These are phyloP conservation scores for Terrapene triunguis DNA, from an alignment of 2,113 vertebrate genomes.

Conservation along the genomic window DNA sequence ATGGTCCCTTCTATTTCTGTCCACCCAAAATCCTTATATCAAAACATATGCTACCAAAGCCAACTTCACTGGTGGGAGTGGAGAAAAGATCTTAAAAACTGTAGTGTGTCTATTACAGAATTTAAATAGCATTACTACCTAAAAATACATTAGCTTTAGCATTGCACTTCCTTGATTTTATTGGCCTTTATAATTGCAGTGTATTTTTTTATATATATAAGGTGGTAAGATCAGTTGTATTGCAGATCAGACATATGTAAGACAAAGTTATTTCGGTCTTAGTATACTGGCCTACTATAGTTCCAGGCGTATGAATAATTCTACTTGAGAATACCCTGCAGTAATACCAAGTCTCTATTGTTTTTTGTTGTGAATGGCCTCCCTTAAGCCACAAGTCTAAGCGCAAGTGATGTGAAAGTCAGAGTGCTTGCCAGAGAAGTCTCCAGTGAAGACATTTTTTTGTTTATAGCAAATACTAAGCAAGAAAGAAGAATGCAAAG, in stretches of 20 bases:
- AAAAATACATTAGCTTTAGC: background rate
- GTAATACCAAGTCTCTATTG: background rate
- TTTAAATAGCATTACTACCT: background rate
- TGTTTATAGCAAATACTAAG: background rate
- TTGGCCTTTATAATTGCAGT: background rate
- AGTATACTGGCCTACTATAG: fast-evolving
- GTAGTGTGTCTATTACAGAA: background rate
- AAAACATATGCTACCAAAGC: background rate
- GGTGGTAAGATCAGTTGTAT: background rate
- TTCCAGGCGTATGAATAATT: background rate
- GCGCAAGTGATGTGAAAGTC: background rate
- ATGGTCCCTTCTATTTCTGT: background rate
- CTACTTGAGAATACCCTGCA: background rate
- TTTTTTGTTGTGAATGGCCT: background rate
- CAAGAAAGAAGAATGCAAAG: background rate
- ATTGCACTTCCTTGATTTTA: background rate
- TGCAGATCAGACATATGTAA: background rate
- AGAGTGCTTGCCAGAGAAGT: background rate
- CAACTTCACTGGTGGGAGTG: background rate
- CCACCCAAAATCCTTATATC: background rate
- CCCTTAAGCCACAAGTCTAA: background rate
- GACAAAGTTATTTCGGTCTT: background rate
- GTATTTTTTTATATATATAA: conserved; percentile 6
- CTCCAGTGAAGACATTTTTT: background rate
- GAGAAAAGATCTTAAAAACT: background rate